Base-by-base conservation (phyloP, 2,113 vertebrate genomes). In the Scortum barcoo region DNA sequence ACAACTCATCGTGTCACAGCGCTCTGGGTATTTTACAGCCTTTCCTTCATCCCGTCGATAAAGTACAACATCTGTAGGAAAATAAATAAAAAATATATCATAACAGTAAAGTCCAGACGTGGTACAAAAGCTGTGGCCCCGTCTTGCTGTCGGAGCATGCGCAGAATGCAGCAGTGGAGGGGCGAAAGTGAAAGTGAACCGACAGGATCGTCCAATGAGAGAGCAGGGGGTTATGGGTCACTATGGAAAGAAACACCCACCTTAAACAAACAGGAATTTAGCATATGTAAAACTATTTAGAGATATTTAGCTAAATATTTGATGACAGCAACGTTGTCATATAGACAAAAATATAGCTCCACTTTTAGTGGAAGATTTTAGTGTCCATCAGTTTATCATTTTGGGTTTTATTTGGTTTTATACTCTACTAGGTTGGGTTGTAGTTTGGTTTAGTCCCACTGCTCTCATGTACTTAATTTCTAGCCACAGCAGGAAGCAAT, bases 131-230 rank as follows among this genome's bases (percentile, higher is more conserved):
- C 13, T 36, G 12, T 4, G 0, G 0, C n/a, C n/a, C 11, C 4
- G 17, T 19, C 20, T 69, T 2, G 7, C n/a, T 22, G 8, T 0
- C 1, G 0, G 72, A 14, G 65, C 78, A 77, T 78, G 81, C 44
- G 80, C 76, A 11, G 0, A 46, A 1, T 1, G 69, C 13, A 46
- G 30, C 57, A 36, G 30, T 12, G 7, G 0, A 63, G 2, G 2
- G 50, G 30, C 5, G 36, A 89, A 86, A 83, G 56, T 20, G 76
- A 88, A 87, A 85, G 65, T 3, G 3, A 61, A 0, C 10, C 7
- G 11, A 13, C 0, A 13, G 38, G 0, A 4, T 26, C 16, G 40
- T 24, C 85, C 90, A 89, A 89, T 92, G 54, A 82, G 33, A 62
- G 75, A 78, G 36, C 22, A 7, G n/a, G 7, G 2, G 8, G 38